Conservation (phyloP, 2,888 invertebrate genomes). For the Dendrolimus houi region DNA sequence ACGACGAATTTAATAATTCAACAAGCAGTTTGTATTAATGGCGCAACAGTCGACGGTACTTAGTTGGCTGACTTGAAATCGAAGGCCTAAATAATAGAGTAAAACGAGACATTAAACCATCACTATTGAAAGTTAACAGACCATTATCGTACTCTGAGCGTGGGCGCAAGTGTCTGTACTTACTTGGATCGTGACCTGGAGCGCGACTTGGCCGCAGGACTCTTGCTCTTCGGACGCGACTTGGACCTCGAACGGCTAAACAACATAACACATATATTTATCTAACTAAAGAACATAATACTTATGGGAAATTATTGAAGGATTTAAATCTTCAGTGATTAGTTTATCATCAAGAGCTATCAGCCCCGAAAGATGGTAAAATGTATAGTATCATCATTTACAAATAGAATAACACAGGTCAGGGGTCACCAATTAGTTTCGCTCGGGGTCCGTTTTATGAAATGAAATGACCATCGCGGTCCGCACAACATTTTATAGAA, state of each 20-base stretch:
- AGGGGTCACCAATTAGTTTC: no score
- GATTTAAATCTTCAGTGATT: neutral
- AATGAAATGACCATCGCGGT: no score
- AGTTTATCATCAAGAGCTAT: constrained; percentile 62
- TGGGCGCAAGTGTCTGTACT: constrained; percentile 40
- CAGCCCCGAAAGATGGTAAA: constrained; percentile 79
- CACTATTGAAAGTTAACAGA: no score
- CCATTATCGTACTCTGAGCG: no score
- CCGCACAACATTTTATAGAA: no score
- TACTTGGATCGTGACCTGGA: constrained; percentile 87
- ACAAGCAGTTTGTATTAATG: no score
- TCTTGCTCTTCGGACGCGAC: constrained; percentile 83
- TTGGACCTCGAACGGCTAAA: constrained; percentile 71
- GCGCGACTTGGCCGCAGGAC: constrained; percentile 85
- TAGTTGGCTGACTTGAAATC: no score
- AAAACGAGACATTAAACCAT: no score
- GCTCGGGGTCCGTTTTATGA: no score
- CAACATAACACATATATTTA: neutral
- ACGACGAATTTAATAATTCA: no score
- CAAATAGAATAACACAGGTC: neutral
- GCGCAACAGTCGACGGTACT: no score
- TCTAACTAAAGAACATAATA: neutral
- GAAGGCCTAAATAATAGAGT: no score
- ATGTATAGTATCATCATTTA: constrained; percentile 59
- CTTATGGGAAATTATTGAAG: neutral